Evolutionary conservation across 2,888 invertebrate genomes (phyloP).

Genomic region (Drosophila vallismaia): DNA sequence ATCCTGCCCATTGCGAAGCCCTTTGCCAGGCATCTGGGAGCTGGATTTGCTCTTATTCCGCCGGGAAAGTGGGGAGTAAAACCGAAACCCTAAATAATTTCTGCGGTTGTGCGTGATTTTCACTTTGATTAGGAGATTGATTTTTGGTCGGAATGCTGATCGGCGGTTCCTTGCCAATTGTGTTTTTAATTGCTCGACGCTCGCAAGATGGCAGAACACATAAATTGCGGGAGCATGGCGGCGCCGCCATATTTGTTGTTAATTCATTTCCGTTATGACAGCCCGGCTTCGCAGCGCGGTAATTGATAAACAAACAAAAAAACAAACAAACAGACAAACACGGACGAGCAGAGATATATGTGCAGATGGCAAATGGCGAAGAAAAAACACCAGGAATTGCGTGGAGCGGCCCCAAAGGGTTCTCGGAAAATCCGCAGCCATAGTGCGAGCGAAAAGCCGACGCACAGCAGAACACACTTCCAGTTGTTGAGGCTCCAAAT

Average conservation of each 20-base stretch:
- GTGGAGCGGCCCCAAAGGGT: conserved; percentile 34
- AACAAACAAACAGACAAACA: conserved; percentile 42
- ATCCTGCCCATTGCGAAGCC: conserved; percentile 38
- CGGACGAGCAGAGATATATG: conserved; percentile 29
- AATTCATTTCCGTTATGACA: conserved; percentile 74
- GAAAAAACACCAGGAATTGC: conserved; percentile 39
- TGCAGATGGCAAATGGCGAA: conserved; percentile 20
- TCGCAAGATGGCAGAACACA: conserved; percentile 26
- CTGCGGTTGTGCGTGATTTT: conserved; percentile 74
- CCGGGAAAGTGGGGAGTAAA: background rate
- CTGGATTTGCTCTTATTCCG: conserved; percentile 69
- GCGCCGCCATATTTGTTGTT: conserved; percentile 67
- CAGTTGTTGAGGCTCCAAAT: background rate
- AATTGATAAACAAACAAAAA: conserved; percentile 72
- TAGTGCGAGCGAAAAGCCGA: conserved; percentile 12
- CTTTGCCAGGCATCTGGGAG: background rate
- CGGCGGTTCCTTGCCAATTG: conserved; percentile 53
- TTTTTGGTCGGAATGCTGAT: conserved; percentile 48
- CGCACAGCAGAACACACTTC: background rate
- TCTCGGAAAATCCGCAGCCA: conserved; percentile 24
- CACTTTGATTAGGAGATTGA: conserved; percentile 72
- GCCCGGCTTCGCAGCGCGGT: conserved; percentile 55
- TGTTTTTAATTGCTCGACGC: conserved; percentile 62
- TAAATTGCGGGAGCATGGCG: conserved; percentile 55
- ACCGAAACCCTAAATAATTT: conserved; percentile 56